phyloP scores from a whole-genome alignment of 2,888 invertebrate genomes.

The Athalia cordata region DNA sequence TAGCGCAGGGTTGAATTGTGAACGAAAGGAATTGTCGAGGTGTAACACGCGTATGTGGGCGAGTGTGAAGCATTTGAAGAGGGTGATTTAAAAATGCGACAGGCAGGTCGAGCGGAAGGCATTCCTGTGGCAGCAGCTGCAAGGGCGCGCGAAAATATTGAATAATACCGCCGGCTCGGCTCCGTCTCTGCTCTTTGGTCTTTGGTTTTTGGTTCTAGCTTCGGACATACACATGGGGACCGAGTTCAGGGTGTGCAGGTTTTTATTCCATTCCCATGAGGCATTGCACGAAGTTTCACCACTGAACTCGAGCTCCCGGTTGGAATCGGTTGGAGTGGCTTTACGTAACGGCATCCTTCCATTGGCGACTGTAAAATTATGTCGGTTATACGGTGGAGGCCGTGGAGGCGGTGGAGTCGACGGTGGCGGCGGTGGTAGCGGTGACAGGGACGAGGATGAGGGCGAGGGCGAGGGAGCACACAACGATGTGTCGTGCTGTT shows the following conservation, averaged over 20 bases:
- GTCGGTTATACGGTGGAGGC: background rate
- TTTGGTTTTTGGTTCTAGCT: too few relatives aligned
- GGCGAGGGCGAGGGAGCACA: constrained; percentile 18
- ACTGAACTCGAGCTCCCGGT: constrained; percentile 10
- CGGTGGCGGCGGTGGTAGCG: too few relatives aligned
- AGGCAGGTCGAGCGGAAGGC: constrained; percentile 31
- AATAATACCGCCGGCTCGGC: background rate
- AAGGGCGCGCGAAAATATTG: constrained; percentile 22
- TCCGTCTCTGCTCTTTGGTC: too few relatives aligned
- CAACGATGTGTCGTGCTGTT: background rate
- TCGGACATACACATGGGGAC: background rate
- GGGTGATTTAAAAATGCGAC: constrained; percentile 33
- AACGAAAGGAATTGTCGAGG: too few relatives aligned
- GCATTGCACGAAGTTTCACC: constrained; percentile 9
- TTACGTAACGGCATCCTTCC: constrained; percentile 33
- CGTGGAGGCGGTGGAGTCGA: too few relatives aligned
- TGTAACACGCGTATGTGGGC: background rate
- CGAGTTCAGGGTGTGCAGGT: background rate
- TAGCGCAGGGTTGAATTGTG: too few relatives aligned
- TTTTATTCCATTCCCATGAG: constrained; percentile 21
- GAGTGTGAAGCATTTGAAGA: constrained; percentile 4
- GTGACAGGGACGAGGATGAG: background rate
- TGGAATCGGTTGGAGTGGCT: constrained; percentile 25
- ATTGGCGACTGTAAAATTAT: constrained; percentile 24
- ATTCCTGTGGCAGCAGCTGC: constrained; percentile 14